Conservation (phyloP, 2,113 vertebrate species). For the Seriola aureovittata region DNA sequence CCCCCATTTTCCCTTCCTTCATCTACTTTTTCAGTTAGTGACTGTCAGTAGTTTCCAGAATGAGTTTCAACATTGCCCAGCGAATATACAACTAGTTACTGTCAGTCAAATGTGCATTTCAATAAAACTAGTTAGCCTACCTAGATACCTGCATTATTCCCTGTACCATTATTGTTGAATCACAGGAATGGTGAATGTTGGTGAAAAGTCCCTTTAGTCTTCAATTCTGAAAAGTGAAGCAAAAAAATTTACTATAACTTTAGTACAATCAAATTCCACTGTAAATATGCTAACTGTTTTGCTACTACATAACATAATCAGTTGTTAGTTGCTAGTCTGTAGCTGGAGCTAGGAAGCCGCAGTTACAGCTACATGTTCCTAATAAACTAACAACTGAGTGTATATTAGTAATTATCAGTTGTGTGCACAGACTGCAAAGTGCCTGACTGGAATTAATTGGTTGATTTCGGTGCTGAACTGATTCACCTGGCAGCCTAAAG, state of each 20-base stretch:
- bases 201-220: not conserved
- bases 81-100: not conserved
- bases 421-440: too few species aligned
- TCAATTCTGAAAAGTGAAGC: not conserved
- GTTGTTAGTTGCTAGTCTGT: too few species aligned
- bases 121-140: not conserved
- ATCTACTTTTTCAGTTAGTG: not conserved
- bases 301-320: not conserved
- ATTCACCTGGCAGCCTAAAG: too few species aligned
- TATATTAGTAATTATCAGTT: too few species aligned
- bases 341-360: too few species aligned
- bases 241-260: not conserved
- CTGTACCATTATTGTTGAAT: too few species aligned
- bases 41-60: not conserved
- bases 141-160: not conserved
- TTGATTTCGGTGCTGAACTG: too few species aligned
- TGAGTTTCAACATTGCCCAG: not conserved
- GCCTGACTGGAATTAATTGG: too few species aligned
- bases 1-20: not conserved
- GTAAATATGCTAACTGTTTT: not conserved
- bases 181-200: not conserved
- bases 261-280: not conserved
- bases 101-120: constrained; percentile 13
- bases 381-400: too few species aligned
- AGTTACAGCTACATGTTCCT: too few species aligned